Base-by-base conservation (phyloP, 2,888 invertebrate genomes). In the Leptinotarsa peninsularis region DNA sequence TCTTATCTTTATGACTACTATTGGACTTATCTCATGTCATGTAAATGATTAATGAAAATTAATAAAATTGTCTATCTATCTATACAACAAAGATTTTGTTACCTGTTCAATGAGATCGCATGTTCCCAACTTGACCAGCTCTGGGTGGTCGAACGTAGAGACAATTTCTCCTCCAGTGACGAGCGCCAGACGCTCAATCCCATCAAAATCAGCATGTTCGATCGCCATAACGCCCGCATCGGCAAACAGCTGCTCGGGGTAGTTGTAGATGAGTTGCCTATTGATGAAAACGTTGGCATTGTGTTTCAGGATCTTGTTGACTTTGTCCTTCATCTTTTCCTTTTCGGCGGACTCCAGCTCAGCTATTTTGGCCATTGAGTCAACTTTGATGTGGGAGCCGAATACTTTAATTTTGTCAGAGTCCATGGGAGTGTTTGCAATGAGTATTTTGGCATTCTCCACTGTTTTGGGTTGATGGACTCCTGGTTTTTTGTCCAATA, bases 381-480 rank as follows among this genome's bases (percentile, higher is more conserved):
- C 96, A 0, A 96, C 96, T 85, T 96, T 94, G 81, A 96, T 98
- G 80, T 97, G 94, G 60, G 98, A 98, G 66, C 99, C 99, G 89
- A 99, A 99, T 27, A 99, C 94, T 91, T 99, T 99, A 82, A 99
- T 98, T 90, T 99, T 99, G 87, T 99, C 99, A 0, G 98, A 97
- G 90, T 99, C 99, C 99, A 99, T 99, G 0, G 99, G 98, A 14
- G 99, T 99, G 88, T 99, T 99, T 15, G 99, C 99, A 84, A 99
- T 97, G 33, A 99, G 92, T 85, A 99, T 98, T 86, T 93, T 95
- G 2, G 98, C 98, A 86, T 99, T 98, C 86, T 98, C 97, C 81
- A 99, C 90, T 82, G 94, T 91, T 87, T 98, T 97, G 0, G 99
- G 99, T 88, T 99, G 99, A 90, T 98, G 97, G 43, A 99, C 94